Evolutionary conservation across 2,113 vertebrate genomes (phyloP), one percentile per base, ranked within the genome.

Genomic region (Crotalus helleri): DNA sequence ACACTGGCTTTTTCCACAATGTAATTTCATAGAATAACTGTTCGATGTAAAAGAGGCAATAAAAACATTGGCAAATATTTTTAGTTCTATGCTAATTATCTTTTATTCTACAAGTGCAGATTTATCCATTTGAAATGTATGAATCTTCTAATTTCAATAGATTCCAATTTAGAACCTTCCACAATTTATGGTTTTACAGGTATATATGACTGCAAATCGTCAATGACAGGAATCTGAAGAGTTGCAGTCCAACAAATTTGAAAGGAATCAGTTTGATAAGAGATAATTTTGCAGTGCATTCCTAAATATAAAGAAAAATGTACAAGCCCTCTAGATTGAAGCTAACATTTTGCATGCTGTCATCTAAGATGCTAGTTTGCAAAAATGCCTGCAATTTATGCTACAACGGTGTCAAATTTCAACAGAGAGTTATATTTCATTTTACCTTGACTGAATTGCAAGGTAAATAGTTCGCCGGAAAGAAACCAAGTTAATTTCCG

Each of bases 401-500:
- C 8, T 24, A 24, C 23, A 44, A 15, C 3, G 7, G 9, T 29
- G 49, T 54, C 19, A 3, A 8, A 89, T 54, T 55, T 33, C 19
- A 57, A 89, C 21, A 23, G 15, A 58, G 53, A 57, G 33, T 33
- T 21, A 89, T 64, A 23, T n/a, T 86, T 9, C 39, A 51, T 86
- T 96, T 97, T 98, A 99, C 99, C 99, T 99, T 96, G 99, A 99
- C 93, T 99, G 99, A 95, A 99, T 99, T 93, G 99, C 99, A 44
- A 99, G 99, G 97, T 99, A 99, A 97, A 99, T 99, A 91, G 99
- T 99, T 95, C 99, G 98, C 92, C 99, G 99, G 94, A 99, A 99
- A 6, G 99, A 98, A 3, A 99, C 99, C 93, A 99, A 97, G 96
- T 99, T 99, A 96, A 99, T 98, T 97, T 99, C 99, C 23, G 99